phyloP scores from a whole-genome alignment of 2,797 vertebrate species.

The Neosilurus mollespiculum region DNA sequence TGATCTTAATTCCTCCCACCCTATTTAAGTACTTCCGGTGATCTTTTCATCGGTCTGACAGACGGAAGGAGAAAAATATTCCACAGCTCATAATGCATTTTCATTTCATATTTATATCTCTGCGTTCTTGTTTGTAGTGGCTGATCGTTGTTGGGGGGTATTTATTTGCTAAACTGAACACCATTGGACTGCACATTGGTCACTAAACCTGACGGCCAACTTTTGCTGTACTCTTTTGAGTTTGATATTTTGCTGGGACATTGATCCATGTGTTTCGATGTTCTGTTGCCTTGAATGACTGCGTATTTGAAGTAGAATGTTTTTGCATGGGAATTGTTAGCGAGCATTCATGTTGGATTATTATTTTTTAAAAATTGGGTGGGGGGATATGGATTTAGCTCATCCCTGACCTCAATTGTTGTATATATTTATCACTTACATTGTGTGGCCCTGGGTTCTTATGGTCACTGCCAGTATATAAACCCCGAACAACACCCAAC shows the following conservation, averaged over 20 bases:
- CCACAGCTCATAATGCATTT: background rate
- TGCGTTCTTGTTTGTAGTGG: conserved; percentile 24
- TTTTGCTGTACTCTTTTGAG: conserved; percentile 48
- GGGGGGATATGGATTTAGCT: background rate
- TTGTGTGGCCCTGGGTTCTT: conserved; percentile 7
- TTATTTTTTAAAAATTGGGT: background rate
- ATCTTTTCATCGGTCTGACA: conserved; percentile 3
- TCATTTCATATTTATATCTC: conserved; percentile 26
- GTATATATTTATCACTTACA: conserved; percentile 25
- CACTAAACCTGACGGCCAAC: conserved; percentile 27
- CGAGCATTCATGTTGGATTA: conserved; percentile 8
- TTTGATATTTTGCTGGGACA: conserved; percentile 34
- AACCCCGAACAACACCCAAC: too few relatives aligned
- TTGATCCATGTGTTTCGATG: background rate
- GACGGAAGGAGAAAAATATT: conserved; percentile 24
- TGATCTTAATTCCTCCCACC: background rate
- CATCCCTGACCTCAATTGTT: conserved; percentile 35
- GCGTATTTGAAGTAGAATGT: conserved; percentile 29
- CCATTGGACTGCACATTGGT: conserved; percentile 53
- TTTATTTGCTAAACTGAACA: conserved; percentile 51
- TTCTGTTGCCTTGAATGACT: conserved; percentile 29
- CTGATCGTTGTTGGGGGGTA: conserved; percentile 18
- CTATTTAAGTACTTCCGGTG: conserved; percentile 1
- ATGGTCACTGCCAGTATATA: conserved; percentile 23
- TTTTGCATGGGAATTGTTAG: conserved; percentile 45